Evolutionary conservation across 64 coral and sea anemone genomes (phyloP), one percentile per base, ranked within the genome.

Genomic region (Astreopora myriophthalma): DNA sequence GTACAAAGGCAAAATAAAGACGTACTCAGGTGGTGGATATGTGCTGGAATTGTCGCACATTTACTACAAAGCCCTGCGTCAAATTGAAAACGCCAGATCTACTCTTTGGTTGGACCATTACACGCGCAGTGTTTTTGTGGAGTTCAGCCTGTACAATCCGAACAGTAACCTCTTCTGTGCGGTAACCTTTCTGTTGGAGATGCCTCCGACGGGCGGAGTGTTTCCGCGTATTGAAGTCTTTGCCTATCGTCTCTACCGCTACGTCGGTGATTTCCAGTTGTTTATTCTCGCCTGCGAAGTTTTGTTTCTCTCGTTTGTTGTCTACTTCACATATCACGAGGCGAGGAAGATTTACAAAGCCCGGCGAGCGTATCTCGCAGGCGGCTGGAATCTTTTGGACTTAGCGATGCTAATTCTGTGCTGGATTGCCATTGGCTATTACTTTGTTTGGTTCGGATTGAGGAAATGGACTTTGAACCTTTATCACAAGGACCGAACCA

Each of bases 11-110:
- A 58, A 73, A 26, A 29, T 96, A 16, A 72, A 85, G 19, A 93
- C 90, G 14, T 99, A 99, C 87, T 99, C 97, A 20, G 94, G 94
- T 16, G 97, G 97, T 66, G 97, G 97, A 2, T 99, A 99, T 74
- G 91, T 89, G 19, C 14, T 93, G 28, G 80, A 90, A 55, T 66
- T 96, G 1, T 92, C 90, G 37, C 94, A 80, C 22, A 76, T 93
- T 61, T 99, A 96, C 64, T 89, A 93, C 73, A 90, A 77, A 30
- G 90, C 94, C 6, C n/a, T 86, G 16, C 80, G 84, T 3, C 91
- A 92, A 69, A 67, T 95, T 11, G 70, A 72, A 13, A 20, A 91
- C 13, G 84, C 93, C 20, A 76, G 46, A 51, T 35, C 86, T 27
- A 29, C 57, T 7, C 85, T 86, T 8, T 99, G 97, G 97, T 83